Base-by-base conservation (phyloP, 2,797 vertebrate species). In the Fistularia commersonii region DNA sequence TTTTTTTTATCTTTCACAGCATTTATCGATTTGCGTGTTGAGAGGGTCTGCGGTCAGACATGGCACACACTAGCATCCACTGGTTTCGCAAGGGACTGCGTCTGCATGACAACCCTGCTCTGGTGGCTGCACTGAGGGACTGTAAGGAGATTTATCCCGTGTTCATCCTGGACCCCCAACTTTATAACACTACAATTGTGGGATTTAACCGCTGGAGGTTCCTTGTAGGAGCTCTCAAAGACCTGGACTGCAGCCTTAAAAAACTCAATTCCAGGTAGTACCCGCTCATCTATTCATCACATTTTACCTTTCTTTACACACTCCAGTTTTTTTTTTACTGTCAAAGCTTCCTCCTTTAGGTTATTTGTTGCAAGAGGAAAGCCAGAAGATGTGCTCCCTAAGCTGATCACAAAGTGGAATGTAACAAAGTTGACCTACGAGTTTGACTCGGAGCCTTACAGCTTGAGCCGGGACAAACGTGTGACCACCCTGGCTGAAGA, bases 11-110 rank as follows among this genome's bases (percentile, higher is more conserved):
- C 23, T 23, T 23, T 4, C 23, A 23, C 23, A 23, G 23, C 23
- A 4, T 4, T 2, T 23, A 23, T 23, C 4, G 23, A 23, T 23
- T 23, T 2, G 4, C 23, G 23, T 23, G 23, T 23, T 23, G 23
- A 2, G 23, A 2, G 23, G 2, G 23, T 23, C 23, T 23, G 66
- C 40, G 13, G 0, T 5, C 52, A 36, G 49, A 0, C 32, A 91
- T 90, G 87, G 64, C 57, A 38, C 86, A 88, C 1, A 70, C 52
- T 2, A 84, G 81, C 12, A 80, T 90, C 33, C 90, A 90, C 76
- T 90, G 91, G 90, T 92, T 92, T 70, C 79, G 80, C 1, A 93
- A 93, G 57, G 91, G 90, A 1, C 87, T 93, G 11, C 57, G 88
- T 31, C 64, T 92, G 23, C 90, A 92, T 3, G 87, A 92, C 54